A percentile compares a stretch with the other conserved stretches of the same genome.
These are phyloP conservation scores for Drosophila setifemur DNA, from an alignment of 1,140 invertebrate genomes.

Conservation along the genomic window DNA sequence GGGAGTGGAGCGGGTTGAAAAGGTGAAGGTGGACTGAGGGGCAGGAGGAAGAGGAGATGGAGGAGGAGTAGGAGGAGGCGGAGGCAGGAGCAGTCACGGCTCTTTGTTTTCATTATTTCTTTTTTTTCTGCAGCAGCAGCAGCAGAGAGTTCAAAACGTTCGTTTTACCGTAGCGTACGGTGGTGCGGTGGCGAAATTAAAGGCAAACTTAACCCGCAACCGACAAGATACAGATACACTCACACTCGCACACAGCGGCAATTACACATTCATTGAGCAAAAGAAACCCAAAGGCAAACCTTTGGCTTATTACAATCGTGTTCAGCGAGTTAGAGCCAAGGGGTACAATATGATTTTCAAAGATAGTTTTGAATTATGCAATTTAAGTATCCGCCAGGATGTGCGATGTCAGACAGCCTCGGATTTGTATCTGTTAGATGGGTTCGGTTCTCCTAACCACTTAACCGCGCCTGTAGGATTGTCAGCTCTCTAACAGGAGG, in stretches of 20 bases:
- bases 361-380: too few species aligned
- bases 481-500: constrained; percentile 24
- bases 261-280: constrained; percentile 37
- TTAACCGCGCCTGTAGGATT: constrained; percentile 7
- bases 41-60: constrained; percentile 8
- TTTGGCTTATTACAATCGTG: constrained; percentile 17
- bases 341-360: constrained; percentile 4
- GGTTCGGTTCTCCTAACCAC: background rate
- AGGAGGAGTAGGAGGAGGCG: background rate
- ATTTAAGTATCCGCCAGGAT: background rate
- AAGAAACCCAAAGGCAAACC: constrained; percentile 26
- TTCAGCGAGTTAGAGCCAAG: constrained; percentile 8
- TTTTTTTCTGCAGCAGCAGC: constrained; percentile 35
- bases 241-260: constrained; percentile 22
- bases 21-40: constrained; percentile 8
- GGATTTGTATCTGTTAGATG: background rate
- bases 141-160: constrained; percentile 50
- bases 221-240: constrained; percentile 12
- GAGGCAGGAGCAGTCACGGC: constrained; percentile 26
- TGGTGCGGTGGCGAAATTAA: constrained; percentile 73
- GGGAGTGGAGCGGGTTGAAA: constrained; percentile 10
- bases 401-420: background rate
- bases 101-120: constrained; percentile 13
- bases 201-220: constrained; percentile 58
- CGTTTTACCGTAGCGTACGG: constrained; percentile 53